Evolutionary conservation across 2,113 vertebrate genomes (phyloP).

Genomic region (Scomber scombrus): DNA sequence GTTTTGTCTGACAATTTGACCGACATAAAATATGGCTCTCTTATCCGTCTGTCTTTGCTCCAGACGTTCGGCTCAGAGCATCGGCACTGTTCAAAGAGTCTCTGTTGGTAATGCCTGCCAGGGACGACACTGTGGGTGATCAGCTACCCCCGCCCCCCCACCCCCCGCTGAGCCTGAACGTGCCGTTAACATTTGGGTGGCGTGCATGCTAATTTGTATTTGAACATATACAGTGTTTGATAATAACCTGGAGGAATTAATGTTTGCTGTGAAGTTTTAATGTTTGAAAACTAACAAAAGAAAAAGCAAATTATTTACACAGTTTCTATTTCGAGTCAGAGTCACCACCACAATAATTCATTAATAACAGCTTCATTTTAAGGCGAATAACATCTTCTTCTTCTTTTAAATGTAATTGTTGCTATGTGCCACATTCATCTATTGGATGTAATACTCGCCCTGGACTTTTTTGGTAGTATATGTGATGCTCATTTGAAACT

Average conservation of each 20-base stretch:
- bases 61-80: neutral
- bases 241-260: no score
- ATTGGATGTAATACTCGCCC: no score
- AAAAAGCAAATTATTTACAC: neutral
- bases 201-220: neutral
- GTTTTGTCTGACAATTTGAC: slow-evolving; percentile 5
- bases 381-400: no score
- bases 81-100: neutral
- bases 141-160: neutral
- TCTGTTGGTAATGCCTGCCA: neutral
- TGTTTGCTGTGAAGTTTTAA: no score
- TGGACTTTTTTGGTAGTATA: neutral
- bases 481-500: neutral
- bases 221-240: neutral
- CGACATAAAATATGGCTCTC: neutral
- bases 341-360: no score
- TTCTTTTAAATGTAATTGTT: no score
- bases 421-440: neutral
- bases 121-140: neutral
- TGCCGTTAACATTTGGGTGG: neutral
- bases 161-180: neutral
- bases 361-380: no score
- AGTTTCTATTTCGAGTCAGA: no score
- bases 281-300: neutral
- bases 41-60: neutral